Evolutionary conservation across 2,888 invertebrate genomes (phyloP).

Genomic region (Oscheius sp.): DNA sequence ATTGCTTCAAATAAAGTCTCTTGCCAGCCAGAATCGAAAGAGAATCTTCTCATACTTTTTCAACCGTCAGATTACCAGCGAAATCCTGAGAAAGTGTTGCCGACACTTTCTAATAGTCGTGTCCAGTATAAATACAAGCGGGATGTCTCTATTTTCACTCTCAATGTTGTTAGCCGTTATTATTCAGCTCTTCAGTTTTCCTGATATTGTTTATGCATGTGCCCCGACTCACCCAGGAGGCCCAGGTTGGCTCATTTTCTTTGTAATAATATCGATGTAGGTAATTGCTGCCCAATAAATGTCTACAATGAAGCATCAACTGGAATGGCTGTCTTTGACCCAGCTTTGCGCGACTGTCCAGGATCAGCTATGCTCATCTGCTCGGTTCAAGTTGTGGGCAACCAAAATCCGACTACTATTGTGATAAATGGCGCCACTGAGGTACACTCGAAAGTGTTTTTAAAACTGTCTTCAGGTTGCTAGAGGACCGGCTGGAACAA

Average conservation of each 20-base stretch:
- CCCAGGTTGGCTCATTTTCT: neutral
- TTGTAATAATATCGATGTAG: neutral
- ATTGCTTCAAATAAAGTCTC: neutral
- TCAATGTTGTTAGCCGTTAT: no score
- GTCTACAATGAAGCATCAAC: conserved; percentile 36
- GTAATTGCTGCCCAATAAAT: conserved; percentile 39
- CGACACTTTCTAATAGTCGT: no score
- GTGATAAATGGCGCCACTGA: conserved; percentile 14
- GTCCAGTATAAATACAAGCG: no score
- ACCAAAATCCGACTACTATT: conserved; percentile 12
- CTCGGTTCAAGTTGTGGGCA: conserved; percentile 18
- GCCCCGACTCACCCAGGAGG: conserved; percentile 16
- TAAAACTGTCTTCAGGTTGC: conserved; percentile 14
- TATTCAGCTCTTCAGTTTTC: no score
- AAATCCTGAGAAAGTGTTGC: no score
- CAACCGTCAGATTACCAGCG: no score
- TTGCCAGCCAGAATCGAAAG: no score
- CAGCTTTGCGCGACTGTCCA: conserved; percentile 38
- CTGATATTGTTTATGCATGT: neutral
- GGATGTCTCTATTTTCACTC: no score
- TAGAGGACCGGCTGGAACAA: neutral
- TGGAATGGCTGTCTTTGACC: conserved; percentile 44
- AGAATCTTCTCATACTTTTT: no score
- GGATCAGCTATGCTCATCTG: conserved; percentile 39
- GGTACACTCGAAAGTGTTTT: neutral